Base-by-base conservation (phyloP, 2,113 vertebrate genomes). In the Toxostoma redivivum region DNA sequence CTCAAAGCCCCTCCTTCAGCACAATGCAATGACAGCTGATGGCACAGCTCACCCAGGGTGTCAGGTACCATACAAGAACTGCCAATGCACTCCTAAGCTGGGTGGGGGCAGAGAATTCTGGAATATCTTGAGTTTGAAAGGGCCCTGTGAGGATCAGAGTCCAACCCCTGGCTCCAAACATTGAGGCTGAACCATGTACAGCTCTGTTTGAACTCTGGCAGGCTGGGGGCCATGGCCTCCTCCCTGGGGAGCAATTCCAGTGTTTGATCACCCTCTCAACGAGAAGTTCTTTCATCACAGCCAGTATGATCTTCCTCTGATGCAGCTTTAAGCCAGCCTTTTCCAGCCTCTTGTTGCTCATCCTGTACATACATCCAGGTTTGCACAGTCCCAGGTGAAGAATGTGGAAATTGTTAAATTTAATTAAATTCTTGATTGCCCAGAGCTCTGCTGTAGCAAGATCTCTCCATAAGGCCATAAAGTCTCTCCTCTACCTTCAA, bases 321-420 rank as follows among this genome's bases (percentile, higher is more conserved):
- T 5, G 5, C 50, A 65, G 37, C 25, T 35, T 48, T 15, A 44
- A 80, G 12, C 24, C 9, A 8, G 19, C 5, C 5, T 38, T 70
- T 33, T 33, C 28, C 40, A 65, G 61, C 28, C 33, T 79, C 35
- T 27, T 51, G 18, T 44, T 44, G 35, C 31, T 64, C 50, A 33
- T 16, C 35, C 54, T 38, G 0, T 3, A 6, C 0, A 0, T 19
- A 25, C 12, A 16, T 9, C 30, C 13, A 51, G 35, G 14, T 30
- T 61, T 40, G 40, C 60, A 2, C 22, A n/a, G 38, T 40, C 31
- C 21, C 23, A 22, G 22, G n/a, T 35, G 40, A 57, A 66, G 47
- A 80, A 48, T 3, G 31, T 61, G 47, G 51, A n/a, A 61, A 14
- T 58, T 60, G 19, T 53, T 77, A 30, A 15, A 22, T 40, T 81